Percentiles rank a stretch among this genome's conserved stretches.
phyloP scores from a whole-genome alignment of 1,140 invertebrate genomes.

The Psix sp. region DNA sequence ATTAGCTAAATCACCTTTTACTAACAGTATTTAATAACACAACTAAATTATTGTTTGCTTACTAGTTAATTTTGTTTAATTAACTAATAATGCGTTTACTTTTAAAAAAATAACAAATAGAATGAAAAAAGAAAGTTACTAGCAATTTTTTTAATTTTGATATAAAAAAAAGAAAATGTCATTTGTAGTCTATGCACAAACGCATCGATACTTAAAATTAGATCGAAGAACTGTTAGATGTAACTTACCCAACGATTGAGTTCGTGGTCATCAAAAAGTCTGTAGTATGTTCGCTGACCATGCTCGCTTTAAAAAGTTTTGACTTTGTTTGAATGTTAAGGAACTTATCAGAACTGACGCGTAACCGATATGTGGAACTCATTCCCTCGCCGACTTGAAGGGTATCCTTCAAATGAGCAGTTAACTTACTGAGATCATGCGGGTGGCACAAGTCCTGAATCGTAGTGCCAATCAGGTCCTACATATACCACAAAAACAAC shows the following conservation, averaged over 20 bases:
- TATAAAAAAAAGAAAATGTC: too few species aligned
- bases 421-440: conserved; percentile 84
- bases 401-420: conserved; percentile 86
- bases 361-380: conserved; percentile 87
- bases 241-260: conserved; percentile 85
- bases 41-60: too few species aligned
- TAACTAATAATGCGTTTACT: too few species aligned
- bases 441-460: conserved; percentile 88
- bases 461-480: conserved; percentile 82
- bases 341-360: conserved; percentile 85
- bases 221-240: neutral
- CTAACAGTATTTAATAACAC: too few species aligned
- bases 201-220: too few species aligned
- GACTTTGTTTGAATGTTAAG: conserved; percentile 92
- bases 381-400: conserved; percentile 82
- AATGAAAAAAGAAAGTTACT: too few species aligned
- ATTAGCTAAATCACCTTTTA: too few species aligned
- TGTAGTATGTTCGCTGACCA: conserved; percentile 80
- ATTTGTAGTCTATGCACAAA: too few species aligned
- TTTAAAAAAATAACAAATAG: too few species aligned
- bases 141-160: too few species aligned
- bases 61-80: too few species aligned
- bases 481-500: conserved; percentile 43
- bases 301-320: conserved; percentile 86
- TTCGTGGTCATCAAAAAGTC: conserved; percentile 96